These are phyloP conservation scores for Epirrhoe alternata DNA, from an alignment of 2,888 invertebrate species.

Conservation along the genomic window DNA sequence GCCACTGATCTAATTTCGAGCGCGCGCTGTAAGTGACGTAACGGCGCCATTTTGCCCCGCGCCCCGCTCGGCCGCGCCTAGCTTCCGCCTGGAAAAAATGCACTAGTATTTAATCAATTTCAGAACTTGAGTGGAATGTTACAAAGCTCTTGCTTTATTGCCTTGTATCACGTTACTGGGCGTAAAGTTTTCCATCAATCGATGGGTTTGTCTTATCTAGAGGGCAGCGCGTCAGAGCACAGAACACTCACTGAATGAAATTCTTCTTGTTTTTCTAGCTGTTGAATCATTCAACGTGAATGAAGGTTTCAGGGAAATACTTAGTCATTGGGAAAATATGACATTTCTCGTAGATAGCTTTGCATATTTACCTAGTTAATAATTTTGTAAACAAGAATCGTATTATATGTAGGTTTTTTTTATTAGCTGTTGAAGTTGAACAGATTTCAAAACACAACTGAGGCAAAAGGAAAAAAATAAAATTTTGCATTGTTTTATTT, in stretches of 20 bases:
- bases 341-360: not conserved
- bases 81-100: conserved; percentile 45
- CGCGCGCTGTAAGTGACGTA: conserved; percentile 82
- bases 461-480: too few species aligned
- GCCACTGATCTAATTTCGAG: conserved; percentile 82
- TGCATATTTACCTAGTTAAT: too few species aligned
- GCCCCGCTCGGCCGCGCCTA: conserved; percentile 57
- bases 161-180: conserved; percentile 52
- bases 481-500: too few species aligned
- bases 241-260: conserved; percentile 7
- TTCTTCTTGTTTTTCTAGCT: conserved; percentile 5
- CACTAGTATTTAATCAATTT: conserved; percentile 74
- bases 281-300: not conserved
- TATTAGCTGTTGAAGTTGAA: too few species aligned
- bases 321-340: not conserved
- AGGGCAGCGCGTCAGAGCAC: conserved; percentile 6
- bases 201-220: conserved; percentile 43
- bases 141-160: conserved; percentile 52
- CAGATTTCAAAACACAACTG: too few species aligned
- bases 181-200: conserved; percentile 53
- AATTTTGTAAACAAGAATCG: not conserved
- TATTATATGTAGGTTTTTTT: too few species aligned
- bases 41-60: conserved; percentile 76
- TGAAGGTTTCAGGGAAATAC: not conserved
- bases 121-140: conserved; percentile 67